phyloP scores from a whole-genome alignment of 2,797 vertebrate genomes.

The Pseudopleuronectes americanus region DNA sequence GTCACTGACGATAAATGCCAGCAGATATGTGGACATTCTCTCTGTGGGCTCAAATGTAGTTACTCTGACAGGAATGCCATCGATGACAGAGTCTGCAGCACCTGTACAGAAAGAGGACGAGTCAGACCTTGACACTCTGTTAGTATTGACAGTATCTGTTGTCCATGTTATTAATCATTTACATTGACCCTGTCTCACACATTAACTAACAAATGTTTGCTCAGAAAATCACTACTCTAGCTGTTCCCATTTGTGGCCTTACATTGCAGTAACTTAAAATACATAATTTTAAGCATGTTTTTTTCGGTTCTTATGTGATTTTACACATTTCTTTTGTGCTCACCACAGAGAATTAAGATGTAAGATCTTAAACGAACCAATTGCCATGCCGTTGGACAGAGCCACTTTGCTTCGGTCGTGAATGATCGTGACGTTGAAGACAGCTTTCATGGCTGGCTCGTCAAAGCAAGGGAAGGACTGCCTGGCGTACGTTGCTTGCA shows the following conservation, averaged over 20 bases:
- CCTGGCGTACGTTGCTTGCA: slow-evolving; percentile 91
- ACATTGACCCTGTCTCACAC: not conserved
- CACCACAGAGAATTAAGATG: not conserved
- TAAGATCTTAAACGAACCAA: slow-evolving; percentile 74
- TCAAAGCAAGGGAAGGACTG: slow-evolving; percentile 97
- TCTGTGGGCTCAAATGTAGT: slow-evolving; percentile 84
- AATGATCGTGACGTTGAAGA: slow-evolving; percentile 86
- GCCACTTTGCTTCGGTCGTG: slow-evolving; percentile 71
- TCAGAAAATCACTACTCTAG: too few relatives aligned
- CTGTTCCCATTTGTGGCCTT: not conserved
- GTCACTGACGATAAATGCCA: slow-evolving; percentile 92
- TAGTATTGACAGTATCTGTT: slow-evolving; percentile 18
- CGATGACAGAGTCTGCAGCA: fast-evolving
- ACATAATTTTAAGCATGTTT: not conserved
- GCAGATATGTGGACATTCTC: slow-evolving; percentile 93
- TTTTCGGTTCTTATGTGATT: not conserved
- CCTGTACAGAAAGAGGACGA: slow-evolving; percentile 60
- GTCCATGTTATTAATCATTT: slow-evolving; percentile 31
- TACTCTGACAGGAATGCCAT: slow-evolving; percentile 1
- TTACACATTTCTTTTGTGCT: not conserved
- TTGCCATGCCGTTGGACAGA: slow-evolving; percentile 88
- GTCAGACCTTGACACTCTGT: slow-evolving; percentile 30
- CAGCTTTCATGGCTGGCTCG: slow-evolving; percentile 94
- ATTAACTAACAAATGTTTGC: not conserved
- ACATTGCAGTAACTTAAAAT: not conserved